A percentile compares a stretch with the other conserved stretches of the same genome.
These are phyloP conservation scores for Propsilocerus akamusi DNA, from an alignment of 1,140 invertebrate species.

Conservation along the genomic window DNA sequence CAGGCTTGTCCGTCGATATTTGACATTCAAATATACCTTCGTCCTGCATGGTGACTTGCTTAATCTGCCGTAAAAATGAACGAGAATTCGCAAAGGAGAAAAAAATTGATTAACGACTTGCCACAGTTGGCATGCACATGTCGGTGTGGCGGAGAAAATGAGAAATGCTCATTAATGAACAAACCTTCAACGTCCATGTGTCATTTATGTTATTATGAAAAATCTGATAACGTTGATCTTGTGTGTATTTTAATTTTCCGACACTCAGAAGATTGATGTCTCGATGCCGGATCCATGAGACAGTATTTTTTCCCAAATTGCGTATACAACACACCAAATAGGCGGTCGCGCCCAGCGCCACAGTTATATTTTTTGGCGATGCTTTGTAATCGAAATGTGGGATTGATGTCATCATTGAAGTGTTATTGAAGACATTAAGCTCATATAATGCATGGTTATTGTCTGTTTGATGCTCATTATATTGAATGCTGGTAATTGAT, in stretches of 20 bases:
- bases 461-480: not conserved
- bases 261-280: constrained; percentile 1
- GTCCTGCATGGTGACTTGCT: not conserved
- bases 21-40: not conserved
- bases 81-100: too few species aligned
- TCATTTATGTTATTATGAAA: not conserved
- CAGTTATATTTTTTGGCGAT: constrained; percentile 22
- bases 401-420: not conserved
- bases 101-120: too few species aligned
- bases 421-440: not conserved
- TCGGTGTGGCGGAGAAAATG: too few species aligned
- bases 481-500: not conserved
- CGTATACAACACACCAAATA: constrained; percentile 29
- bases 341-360: constrained; percentile 28
- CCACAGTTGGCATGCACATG: too few species aligned
- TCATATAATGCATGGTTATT: too few species aligned
- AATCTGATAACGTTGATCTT: not conserved
- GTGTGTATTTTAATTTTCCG: not conserved
- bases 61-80: not conserved
- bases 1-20: not conserved
- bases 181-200: not conserved
- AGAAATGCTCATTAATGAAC: too few species aligned
- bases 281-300: constrained; percentile 9
- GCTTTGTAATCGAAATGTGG: not conserved
- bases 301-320: constrained; percentile 19